These are phyloP conservation scores for Drosophila gunungcola DNA, from an alignment of 1,140 invertebrate genomes.

Conservation along the genomic window DNA sequence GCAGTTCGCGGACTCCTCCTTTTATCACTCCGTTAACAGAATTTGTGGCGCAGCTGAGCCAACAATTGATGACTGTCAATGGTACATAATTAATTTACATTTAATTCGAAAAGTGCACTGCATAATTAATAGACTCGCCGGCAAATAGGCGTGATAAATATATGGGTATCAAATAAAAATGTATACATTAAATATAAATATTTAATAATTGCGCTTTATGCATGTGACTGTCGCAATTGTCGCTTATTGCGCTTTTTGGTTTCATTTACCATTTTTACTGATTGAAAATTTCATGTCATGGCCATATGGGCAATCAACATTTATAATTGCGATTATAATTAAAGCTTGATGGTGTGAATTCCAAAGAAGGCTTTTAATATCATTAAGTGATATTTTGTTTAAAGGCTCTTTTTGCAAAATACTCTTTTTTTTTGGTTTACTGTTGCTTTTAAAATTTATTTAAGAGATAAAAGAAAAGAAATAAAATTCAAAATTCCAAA, in stretches of 20 bases:
- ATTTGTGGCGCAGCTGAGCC: conserved; percentile 20
- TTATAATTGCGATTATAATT: conserved; percentile 30
- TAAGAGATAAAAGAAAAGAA: too few species aligned
- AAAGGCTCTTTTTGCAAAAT: background rate
- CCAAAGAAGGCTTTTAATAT: background rate
- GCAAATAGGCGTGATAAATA: conserved; percentile 26
- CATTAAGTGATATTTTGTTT: background rate
- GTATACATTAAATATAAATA: conserved; percentile 49
- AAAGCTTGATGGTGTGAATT: background rate
- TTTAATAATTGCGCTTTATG: conserved; percentile 65
- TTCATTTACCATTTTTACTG: conserved; percentile 33
- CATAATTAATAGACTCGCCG: conserved; percentile 50
- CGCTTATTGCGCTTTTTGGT: conserved; percentile 14
- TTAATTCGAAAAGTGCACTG: conserved; percentile 45
- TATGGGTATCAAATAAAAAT: conserved; percentile 4
- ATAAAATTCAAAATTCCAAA: too few species aligned
- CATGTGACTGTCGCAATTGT: conserved; percentile 44
- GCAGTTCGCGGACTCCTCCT: conserved; percentile 38
- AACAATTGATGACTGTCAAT: conserved; percentile 56
- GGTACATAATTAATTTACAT: conserved; percentile 59
- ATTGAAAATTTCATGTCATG: conserved; percentile 32
- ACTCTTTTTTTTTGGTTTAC: background rate
- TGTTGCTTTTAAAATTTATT: too few species aligned
- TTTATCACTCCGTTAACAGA: conserved; percentile 10
- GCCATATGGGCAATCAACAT: conserved; percentile 51